phyloP scores from a whole-genome alignment of 2,113 vertebrate genomes.

The Monarcha castaneiventris region DNA sequence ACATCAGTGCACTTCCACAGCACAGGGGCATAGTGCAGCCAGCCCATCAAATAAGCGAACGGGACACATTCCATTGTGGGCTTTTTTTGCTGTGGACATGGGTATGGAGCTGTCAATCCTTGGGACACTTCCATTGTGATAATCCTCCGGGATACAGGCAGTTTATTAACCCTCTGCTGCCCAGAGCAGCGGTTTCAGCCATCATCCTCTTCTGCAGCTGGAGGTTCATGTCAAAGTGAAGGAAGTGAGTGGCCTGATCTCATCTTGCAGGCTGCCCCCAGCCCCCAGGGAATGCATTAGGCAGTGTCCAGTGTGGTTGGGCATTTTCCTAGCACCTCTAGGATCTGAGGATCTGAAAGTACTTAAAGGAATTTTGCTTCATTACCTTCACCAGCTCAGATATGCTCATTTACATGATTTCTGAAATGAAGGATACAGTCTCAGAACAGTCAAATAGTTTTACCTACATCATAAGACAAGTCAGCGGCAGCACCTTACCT shows the following conservation, averaged over 20 bases:
- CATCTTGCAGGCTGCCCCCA: not conserved
- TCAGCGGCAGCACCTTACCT: not conserved
- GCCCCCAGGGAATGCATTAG: not conserved
- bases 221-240: not conserved
- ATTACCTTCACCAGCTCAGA: not conserved
- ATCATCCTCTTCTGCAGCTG: not conserved
- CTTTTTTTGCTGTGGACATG: constrained; percentile 38
- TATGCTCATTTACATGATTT: not conserved
- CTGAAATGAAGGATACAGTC: not conserved
- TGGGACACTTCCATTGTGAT: constrained; percentile 29
- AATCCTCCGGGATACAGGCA: not conserved
- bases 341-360: constrained; percentile 10
- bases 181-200: not conserved
- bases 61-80: constrained; percentile 23
- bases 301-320: not conserved
- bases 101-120: constrained; percentile 47
- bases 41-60: not conserved
- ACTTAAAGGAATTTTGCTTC: constrained; percentile 8
- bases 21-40: not conserved
- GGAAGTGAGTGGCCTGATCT: accelerated
- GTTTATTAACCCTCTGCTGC: constrained; percentile 8
- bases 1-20: not conserved
- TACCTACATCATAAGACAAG: not conserved
- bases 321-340: constrained; percentile 7
- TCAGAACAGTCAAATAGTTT: not conserved